Conservation (phyloP, 2,888 invertebrate species). For the Subacronicta megacephala region DNA sequence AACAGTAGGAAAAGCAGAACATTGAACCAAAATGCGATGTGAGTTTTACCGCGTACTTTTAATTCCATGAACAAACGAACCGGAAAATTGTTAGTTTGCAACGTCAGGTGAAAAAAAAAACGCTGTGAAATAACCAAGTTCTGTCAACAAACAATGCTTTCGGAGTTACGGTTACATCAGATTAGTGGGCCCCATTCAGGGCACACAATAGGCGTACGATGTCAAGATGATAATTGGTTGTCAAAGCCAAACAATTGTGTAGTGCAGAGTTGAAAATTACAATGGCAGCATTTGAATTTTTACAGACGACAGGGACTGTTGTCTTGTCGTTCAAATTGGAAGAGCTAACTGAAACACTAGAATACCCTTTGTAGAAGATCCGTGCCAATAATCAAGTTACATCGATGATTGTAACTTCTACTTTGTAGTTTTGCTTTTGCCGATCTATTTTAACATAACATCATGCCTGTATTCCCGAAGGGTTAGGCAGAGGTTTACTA, state of each 20-base stretch:
- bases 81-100: conserved; percentile 45
- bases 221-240: conserved; percentile 66
- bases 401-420: background rate
- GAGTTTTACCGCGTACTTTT: conserved; percentile 24
- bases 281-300: conserved; percentile 36
- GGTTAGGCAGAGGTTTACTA: too few relatives aligned
- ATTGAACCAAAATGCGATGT: conserved; percentile 7
- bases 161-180: conserved; percentile 63
- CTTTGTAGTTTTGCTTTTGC: too few relatives aligned
- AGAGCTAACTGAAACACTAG: conserved; percentile 6
- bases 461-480: too few relatives aligned
- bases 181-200: conserved; percentile 63
- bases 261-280: conserved; percentile 32
- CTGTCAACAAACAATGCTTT: conserved; percentile 60
- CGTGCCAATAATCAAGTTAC: conserved; percentile 6
- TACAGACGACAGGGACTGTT: conserved; percentile 22
- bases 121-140: conserved; percentile 41
- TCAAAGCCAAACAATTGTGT: conserved; percentile 61
- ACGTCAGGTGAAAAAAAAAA: conserved; percentile 49
- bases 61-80: conserved; percentile 29
- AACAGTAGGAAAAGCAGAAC: conserved; percentile 1
- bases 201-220: conserved; percentile 55
- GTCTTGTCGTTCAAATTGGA: conserved; percentile 18
- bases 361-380: conserved; percentile 6
- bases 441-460: too few relatives aligned